Evolutionary conservation across 2,797 vertebrate genomes (phyloP), one percentile per base, ranked within the genome.

Genomic region (Harpagifer antarcticus): DNA sequence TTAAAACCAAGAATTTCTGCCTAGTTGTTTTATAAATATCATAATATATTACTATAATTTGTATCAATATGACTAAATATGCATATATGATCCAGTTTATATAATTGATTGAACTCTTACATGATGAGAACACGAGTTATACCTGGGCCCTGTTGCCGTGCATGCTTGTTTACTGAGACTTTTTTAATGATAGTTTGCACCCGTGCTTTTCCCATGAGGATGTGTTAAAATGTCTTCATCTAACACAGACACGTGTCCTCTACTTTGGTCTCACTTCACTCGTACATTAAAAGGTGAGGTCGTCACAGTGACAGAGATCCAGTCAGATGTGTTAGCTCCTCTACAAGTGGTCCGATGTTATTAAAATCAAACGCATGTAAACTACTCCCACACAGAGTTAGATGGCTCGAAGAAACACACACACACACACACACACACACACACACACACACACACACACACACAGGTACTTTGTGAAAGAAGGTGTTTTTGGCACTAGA

Each of bases 291-390:
- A 37, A 47, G 53, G 48, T 72, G 69, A 64, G 48, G 19, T 57
- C 3, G 4, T 60, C 54, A 45, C 33, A 10, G 1, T 37, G 71
- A 23, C 27, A 23, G 2, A 3, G 43, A 55, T 65, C 23, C 33
- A 62, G 50, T n/a, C 54, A 33, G 15, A 47, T 63, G 31, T 43
- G 50, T 66, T 71, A 23, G 31, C 37, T 45, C 37, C 56, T 55
- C 33, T 60, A 3, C 23, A 45, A 47, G 1, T 33, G 27, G 12
- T 68, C 31, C 20, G 57, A 55, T 48, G 23, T 31, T 78, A 37
- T 70, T 79, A n/a, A 23, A 59, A 59, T 63, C 60, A 73, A 67
- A 67, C 61, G 50, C 61, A 63, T 58, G 43, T 55, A 50, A 68
- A 67, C 53, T 45, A 52, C 53, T 64, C 20, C 47, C 60, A 64